Base-by-base conservation (phyloP, 1,140 invertebrate genomes). In the Bombus superbus region DNA sequence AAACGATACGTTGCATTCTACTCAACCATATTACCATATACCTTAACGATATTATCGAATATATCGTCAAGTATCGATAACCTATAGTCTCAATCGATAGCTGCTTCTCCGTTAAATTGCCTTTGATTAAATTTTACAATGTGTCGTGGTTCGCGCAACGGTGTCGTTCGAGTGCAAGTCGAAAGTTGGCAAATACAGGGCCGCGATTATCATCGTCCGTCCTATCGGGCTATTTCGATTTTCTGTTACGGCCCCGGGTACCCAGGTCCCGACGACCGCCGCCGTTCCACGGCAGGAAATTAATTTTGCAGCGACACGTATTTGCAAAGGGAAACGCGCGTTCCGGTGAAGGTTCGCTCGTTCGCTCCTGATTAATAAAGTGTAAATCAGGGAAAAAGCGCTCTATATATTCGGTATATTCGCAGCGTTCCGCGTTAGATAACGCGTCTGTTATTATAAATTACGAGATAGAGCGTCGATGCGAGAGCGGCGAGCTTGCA, bases 391-490 rank as follows among this genome's bases (percentile, higher is more conserved):
- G 3, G 76, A 79, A 79, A 42, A 79, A 79, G 44, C 62, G n/a
- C 18, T 15, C 4, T 28, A 15, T 47, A 47, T 47, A 47, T 53
- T 53, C 4, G 38, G 47, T 47, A 47, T 47, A 47, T 53, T 53
- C 18, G 47, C 47, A 22, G 18, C 18, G 47, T 53, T 53, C 1
- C 18, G 44, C 35, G 9, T 35, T 13, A 25, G 25, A 9, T 71
- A 6, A 11, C 66, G 35, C 6, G 47, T 44, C 25, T 9, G 75
- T 79, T 85, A 80, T 85, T 64, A 80, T 38, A 72, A 85, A 85
- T 71, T 80, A 85, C 80, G 66, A 47, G 76, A 59, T 32, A 28
- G 15, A 69, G 35, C 44, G 53, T 25, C 47, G 68, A 80, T 53
- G 59, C 66, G 25, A 59, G 84, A 59, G 84, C 38, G 10, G 71